A percentile compares a stretch with the other conserved stretches of the same genome.
Conservation (phyloP, 2,888 invertebrate genomes). For the Drosophila trichaetosa region DNA sequence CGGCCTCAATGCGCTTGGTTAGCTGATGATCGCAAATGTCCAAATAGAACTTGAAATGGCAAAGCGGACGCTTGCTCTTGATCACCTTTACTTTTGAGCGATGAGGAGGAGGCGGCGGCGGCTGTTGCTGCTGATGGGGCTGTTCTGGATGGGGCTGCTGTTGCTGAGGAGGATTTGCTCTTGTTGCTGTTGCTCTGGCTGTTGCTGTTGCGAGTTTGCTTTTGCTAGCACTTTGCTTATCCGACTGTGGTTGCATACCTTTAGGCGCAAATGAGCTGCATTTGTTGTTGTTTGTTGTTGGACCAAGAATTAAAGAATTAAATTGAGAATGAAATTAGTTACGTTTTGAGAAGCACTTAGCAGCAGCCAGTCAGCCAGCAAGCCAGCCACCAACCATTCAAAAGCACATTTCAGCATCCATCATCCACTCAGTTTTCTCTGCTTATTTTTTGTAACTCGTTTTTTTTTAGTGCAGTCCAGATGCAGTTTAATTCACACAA, state of each 20-base stretch:
- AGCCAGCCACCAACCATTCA: constrained; percentile 38
- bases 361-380: constrained; percentile 16
- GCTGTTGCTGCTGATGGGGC: constrained; percentile 59
- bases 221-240: constrained; percentile 80
- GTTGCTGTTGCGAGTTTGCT: constrained; percentile 81
- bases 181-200: constrained; percentile 36
- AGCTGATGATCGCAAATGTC: constrained; percentile 90
- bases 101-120: constrained; percentile 41
- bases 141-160: constrained; percentile 34
- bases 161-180: constrained; percentile 41
- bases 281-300: constrained; percentile 39
- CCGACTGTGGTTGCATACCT: constrained; percentile 85
- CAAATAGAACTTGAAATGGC: constrained; percentile 90
- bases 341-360: constrained; percentile 15
- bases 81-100: constrained; percentile 82
- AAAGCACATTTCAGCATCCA: constrained; percentile 29
- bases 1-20: constrained; percentile 88
- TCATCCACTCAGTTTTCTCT: background rate
- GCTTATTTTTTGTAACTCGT: background rate
- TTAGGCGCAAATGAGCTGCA: constrained; percentile 83
- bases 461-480: background rate
- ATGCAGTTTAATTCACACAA: constrained; percentile 1
- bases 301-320: constrained; percentile 65
- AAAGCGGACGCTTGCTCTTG: constrained; percentile 87
- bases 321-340: constrained; percentile 32